Conservation (phyloP, 1,140 invertebrate genomes). For the Musca domestica region DNA sequence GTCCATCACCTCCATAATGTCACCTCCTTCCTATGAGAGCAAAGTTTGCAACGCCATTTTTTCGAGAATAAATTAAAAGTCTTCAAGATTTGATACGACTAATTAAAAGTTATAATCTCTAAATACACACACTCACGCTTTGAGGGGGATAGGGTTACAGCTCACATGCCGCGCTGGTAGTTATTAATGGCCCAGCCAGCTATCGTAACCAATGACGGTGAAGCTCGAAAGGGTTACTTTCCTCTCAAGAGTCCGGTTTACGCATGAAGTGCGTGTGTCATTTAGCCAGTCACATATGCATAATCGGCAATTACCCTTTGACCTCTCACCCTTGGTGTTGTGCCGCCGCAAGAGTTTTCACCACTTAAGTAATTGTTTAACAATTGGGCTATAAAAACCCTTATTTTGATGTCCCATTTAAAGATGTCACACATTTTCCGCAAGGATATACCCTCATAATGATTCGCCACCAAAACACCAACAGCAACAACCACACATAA, state of each 20-base stretch:
- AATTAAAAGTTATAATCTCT: slow-evolving; percentile 15
- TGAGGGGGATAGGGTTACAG: not conserved
- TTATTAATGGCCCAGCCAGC: not conserved
- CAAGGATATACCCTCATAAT: not conserved
- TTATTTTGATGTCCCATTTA: slow-evolving; percentile 22
- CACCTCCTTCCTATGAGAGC: not conserved
- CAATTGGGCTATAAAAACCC: slow-evolving; percentile 19
- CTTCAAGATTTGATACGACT: slow-evolving; percentile 18
- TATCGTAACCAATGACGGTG: not conserved
- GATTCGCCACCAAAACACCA: too few relatives aligned
- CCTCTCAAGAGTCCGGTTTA: slow-evolving; percentile 8
- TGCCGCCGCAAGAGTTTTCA: not conserved
- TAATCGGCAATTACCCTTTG: slow-evolving; percentile 18
- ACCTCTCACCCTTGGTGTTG: slow-evolving; percentile 1
- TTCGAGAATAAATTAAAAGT: slow-evolving; percentile 17
- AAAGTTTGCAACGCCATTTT: slow-evolving; percentile 15
- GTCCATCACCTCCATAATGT: not conserved
- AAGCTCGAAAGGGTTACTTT: slow-evolving; percentile 8
- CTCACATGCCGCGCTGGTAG: not conserved
- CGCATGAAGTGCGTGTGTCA: too few relatives aligned
- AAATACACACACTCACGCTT: not conserved
- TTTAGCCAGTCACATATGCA: too few relatives aligned
- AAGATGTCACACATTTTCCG: not conserved
- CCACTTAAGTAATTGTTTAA: slow-evolving; percentile 18
- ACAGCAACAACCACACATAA: too few relatives aligned